phyloP scores from a whole-genome alignment of 2,888 invertebrate genomes.

The Monopis laevigella region DNA sequence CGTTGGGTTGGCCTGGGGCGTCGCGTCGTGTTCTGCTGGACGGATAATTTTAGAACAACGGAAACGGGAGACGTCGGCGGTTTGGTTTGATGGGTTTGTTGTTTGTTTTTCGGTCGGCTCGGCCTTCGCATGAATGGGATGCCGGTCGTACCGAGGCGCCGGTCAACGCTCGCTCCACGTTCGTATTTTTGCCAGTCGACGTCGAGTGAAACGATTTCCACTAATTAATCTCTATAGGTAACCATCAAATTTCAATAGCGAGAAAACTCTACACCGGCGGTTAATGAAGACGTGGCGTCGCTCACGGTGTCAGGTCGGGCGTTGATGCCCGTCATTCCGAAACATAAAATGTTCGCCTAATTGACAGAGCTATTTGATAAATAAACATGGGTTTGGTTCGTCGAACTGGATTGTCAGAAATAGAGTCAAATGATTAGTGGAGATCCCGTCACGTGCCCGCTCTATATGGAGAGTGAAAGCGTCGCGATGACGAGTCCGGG shows the following conservation, averaged over 20 bases:
- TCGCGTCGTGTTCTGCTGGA: slow-evolving; percentile 33
- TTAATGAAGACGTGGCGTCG: slow-evolving; percentile 1
- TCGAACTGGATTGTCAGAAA: slow-evolving; percentile 29
- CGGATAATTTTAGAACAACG: slow-evolving; percentile 59
- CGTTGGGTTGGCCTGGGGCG: slow-evolving; percentile 27
- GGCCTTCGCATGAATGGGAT: slow-evolving; percentile 59
- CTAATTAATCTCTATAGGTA: slow-evolving; percentile 5
- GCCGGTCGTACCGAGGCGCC: slow-evolving; percentile 31
- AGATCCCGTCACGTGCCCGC: slow-evolving; percentile 21
- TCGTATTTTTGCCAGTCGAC: slow-evolving; percentile 1
- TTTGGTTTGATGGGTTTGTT: slow-evolving; percentile 30
- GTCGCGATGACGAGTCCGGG: slow-evolving; percentile 34
- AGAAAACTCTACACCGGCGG: background rate
- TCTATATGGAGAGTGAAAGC: slow-evolving; percentile 48
- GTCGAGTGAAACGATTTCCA: background rate
- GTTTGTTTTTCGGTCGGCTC: slow-evolving; percentile 43
- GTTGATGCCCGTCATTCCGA: slow-evolving; percentile 1
- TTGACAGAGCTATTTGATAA: slow-evolving; percentile 20
- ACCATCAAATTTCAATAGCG: slow-evolving; percentile 1
- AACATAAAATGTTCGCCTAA: background rate
- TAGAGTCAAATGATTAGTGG: slow-evolving; percentile 29
- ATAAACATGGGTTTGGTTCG: slow-evolving; percentile 38
- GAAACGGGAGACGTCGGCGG: slow-evolving; percentile 36
- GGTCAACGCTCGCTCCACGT: slow-evolving; percentile 33
- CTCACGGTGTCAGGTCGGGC: background rate